A percentile compares a stretch with the other conserved stretches of the same genome.
Evolutionary conservation across 2,113 vertebrate genomes (phyloP).

Genomic region (Poicephalus gulielmi): DNA sequence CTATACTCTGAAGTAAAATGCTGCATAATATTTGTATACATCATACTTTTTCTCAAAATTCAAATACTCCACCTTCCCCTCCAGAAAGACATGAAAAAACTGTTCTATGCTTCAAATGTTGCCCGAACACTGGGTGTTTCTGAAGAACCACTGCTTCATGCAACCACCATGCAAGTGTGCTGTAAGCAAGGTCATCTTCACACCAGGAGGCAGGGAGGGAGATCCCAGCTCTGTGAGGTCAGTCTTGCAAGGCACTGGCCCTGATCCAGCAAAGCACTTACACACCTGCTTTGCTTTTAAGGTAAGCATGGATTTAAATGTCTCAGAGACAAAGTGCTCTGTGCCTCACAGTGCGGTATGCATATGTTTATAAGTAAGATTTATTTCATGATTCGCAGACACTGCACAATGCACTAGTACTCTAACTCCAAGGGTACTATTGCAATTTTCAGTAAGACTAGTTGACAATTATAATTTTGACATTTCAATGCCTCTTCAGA

Average conservation of each 20-base stretch:
- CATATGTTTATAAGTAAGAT: neutral
- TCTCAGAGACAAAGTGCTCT: neutral
- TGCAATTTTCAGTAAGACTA: neutral
- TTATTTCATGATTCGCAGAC: neutral
- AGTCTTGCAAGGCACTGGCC: neutral
- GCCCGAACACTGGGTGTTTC: accelerated
- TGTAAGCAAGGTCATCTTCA: neutral
- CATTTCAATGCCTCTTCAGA: neutral
- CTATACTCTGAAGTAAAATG: neutral
- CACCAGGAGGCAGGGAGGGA: neutral
- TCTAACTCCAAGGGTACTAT: neutral
- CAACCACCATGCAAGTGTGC: neutral
- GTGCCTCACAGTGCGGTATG: neutral
- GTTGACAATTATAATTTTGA: neutral
- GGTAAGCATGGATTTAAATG: neutral
- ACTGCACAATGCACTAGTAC: neutral
- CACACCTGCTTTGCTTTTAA: conserved; percentile 19
- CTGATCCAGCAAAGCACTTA: conserved; percentile 21
- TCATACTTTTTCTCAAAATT: neutral
- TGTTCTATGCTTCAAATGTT: neutral
- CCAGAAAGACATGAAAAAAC: neutral
- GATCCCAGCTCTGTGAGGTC: neutral
- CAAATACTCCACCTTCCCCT: neutral
- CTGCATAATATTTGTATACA: neutral
- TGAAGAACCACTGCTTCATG: neutral